phyloP scores from a whole-genome alignment of 2,888 invertebrate genomes.

The Ophioninae sp. region DNA sequence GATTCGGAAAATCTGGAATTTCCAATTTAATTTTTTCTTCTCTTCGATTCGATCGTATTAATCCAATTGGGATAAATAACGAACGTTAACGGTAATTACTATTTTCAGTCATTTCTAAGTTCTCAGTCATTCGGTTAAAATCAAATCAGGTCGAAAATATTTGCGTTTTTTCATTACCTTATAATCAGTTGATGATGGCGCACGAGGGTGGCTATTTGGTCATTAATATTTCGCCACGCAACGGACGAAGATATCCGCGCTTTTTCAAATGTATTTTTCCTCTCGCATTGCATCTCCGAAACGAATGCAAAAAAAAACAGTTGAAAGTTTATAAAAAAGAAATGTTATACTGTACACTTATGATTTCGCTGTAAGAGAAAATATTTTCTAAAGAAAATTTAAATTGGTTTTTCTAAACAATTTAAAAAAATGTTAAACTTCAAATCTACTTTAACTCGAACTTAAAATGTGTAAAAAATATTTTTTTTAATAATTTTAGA shows the following conservation, averaged over 20 bases:
- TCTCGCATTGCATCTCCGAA: neutral
- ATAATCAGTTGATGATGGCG: conserved; percentile 62
- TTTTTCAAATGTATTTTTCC: conserved; percentile 1
- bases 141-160: neutral
- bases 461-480: no score
- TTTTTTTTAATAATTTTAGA: no score
- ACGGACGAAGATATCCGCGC: conserved; percentile 13
- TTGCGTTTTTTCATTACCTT: conserved; percentile 50
- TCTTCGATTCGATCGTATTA: neutral
- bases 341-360: neutral
- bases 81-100: neutral
- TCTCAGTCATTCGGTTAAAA: neutral
- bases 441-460: no score
- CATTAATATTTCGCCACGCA: conserved; percentile 15
- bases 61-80: neutral
- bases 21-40: neutral
- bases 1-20: conserved; percentile 70
- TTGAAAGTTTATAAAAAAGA: neutral
- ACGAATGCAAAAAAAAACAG: conserved; percentile 9
- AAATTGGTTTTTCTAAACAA: no score
- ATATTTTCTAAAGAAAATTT: no score
- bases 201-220: conserved; percentile 41
- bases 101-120: neutral
- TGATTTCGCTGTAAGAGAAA: neutral
- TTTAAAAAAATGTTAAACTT: no score